Evolutionary conservation across 2,797 vertebrate genomes (phyloP).

Genomic region (Hozukius guyotensis): DNA sequence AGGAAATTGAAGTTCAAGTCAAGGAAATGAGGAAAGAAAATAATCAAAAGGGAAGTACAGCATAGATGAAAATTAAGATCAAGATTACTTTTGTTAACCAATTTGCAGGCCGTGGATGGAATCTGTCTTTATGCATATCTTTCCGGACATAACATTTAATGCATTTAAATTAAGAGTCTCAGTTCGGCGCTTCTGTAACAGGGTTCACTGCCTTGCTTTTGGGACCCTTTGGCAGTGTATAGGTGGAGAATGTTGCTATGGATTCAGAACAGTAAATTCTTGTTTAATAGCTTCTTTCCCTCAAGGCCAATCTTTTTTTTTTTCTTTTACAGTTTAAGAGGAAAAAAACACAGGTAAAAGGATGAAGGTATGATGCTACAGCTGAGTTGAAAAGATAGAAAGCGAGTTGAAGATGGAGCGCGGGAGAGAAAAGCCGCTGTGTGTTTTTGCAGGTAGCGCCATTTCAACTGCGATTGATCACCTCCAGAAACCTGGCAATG

Average conservation of each 20-base stretch:
- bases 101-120: conserved; percentile 38
- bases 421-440: not conserved
- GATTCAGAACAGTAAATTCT: conserved; percentile 9
- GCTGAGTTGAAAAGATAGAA: not conserved
- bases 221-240: not conserved
- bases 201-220: conserved; percentile 14
- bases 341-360: not conserved
- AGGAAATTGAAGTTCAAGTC: conserved; percentile 60
- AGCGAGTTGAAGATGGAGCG: not conserved
- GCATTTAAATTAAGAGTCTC: conserved; percentile 31
- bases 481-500: conserved; percentile 32
- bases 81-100: conserved; percentile 52
- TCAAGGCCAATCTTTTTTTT: not conserved
- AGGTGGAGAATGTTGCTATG: not conserved
- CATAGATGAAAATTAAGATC: conserved; percentile 53
- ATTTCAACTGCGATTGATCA: conserved; percentile 43
- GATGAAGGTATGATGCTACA: not conserved
- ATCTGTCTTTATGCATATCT: conserved; percentile 41
- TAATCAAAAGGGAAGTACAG: conserved; percentile 52
- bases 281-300: conserved; percentile 2
- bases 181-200: conserved; percentile 16
- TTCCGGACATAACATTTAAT: conserved; percentile 15
- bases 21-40: conserved; percentile 59
- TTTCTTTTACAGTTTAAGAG: not conserved
- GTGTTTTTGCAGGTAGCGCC: conserved; percentile 26